These are phyloP conservation scores for Lithosia quadra DNA, from an alignment of 2,888 invertebrate species.

Conservation along the genomic window DNA sequence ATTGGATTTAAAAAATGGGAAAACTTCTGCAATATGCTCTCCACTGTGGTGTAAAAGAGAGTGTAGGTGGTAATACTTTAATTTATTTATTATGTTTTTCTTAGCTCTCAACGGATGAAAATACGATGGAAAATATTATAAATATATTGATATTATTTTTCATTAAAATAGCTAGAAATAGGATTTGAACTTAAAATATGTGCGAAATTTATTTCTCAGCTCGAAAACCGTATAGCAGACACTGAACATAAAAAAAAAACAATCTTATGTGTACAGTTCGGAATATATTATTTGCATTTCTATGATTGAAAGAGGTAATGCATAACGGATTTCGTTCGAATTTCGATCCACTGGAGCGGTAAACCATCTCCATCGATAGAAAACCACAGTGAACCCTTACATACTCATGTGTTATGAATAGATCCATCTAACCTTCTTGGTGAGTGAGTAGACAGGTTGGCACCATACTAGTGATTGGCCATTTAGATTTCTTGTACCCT, in stretches of 20 bases:
- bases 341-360: not conserved
- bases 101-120: not conserved
- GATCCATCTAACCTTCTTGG: not conserved
- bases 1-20: conserved; percentile 23
- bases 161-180: too few relatives aligned
- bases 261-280: not conserved
- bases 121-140: not conserved
- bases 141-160: not conserved
- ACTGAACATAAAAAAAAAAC: not conserved
- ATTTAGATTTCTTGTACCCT: not conserved
- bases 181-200: too few relatives aligned
- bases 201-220: too few relatives aligned
- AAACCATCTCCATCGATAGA: not conserved
- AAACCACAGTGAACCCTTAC: not conserved
- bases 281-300: not conserved
- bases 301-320: not conserved
- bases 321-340: not conserved
- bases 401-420: not conserved
- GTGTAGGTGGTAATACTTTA: conserved; percentile 11
- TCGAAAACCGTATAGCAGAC: too few relatives aligned
- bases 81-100: conserved; percentile 12
- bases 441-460: not conserved
- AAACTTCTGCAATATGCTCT: conserved; percentile 22
- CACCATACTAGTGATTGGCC: not conserved
- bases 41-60: conserved; percentile 11